Conservation (phyloP, 2,797 vertebrate species). For the Fistularia commersonii region DNA sequence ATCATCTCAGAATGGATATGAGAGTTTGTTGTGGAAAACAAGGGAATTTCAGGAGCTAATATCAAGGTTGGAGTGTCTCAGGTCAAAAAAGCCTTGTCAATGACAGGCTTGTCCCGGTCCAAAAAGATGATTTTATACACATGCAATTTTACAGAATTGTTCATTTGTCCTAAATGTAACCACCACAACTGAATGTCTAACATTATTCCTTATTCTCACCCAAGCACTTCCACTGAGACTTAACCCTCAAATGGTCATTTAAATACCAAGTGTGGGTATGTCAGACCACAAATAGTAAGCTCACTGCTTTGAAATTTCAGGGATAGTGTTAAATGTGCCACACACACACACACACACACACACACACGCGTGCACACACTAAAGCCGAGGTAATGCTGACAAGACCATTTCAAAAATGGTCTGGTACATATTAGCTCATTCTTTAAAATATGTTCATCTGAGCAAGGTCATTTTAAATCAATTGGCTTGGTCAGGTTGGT, state of each 20-base stretch:
- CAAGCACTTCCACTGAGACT: too few species aligned
- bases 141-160: too few species aligned
- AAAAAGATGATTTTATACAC: too few species aligned
- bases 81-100: conserved; percentile 14
- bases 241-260: too few species aligned
- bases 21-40: neutral
- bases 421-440: conserved; percentile 32
- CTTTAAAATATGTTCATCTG: conserved; percentile 29
- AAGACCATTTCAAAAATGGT: conserved; percentile 30
- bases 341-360: conserved; percentile 9
- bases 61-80: conserved; percentile 19
- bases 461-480: conserved; percentile 24
- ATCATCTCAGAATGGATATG: conserved; percentile 9
- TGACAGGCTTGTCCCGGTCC: too few species aligned
- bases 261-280: too few species aligned
- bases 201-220: too few species aligned
- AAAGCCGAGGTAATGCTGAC: conserved; percentile 24
- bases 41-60: conserved; percentile 6
- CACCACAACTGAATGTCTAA: too few species aligned
- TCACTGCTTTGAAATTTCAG: too few species aligned
- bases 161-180: too few species aligned
- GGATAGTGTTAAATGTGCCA: conserved; percentile 12
- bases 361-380: conserved; percentile 11
- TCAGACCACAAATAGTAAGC: too few species aligned
- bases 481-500: conserved; percentile 17